Base-by-base conservation (phyloP, 2,113 vertebrate species). In the Oreotragus oreotragus region DNA sequence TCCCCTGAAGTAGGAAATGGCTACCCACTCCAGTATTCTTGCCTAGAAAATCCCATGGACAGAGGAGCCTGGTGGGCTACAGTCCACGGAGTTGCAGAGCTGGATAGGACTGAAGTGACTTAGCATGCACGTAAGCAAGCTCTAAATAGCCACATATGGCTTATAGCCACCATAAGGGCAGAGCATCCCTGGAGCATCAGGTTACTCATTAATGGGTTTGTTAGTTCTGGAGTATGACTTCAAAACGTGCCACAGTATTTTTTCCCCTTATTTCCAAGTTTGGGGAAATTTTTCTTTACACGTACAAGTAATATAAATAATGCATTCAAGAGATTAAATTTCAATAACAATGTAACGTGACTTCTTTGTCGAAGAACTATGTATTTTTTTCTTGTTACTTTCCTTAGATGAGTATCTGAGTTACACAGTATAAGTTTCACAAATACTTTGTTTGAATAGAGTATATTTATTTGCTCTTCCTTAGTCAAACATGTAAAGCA, bases 231-330 rank as follows among this genome's bases (percentile, higher is more conserved):
- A 87, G 27, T 58, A 87, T 14, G 17, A 58, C 27, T 58, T n/a
- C 47, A n/a, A 81, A 80, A 70, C 0, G 8, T 58, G 28, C 66
- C 43, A 76, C 6, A 60, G 53, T 84, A 84, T 76, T 43, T 73
- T 81, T 76, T 21, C 27, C 45, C 66, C 57, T 86, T 77, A 47
- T 95, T 95, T 70, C 39, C 25, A 70, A 87, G 49, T 81, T 66
- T 95, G 39, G 51, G 84, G 57, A 81, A 27, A 30, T 77, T 87
- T 92, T 87, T 84, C 57, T 95, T 70, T 87, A 58, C 10, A 51
- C 16, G 28, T 62, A 23, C 7, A 45, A 73, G 60, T 88, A 51
- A 96, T 70, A 88, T 87, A 91, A 84, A 85, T 66, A 47, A 53
- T 51, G 53, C 17, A n/a, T 88, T 53, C n/a, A 88, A 66, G 28